Base-by-base conservation (phyloP, 2,113 vertebrate species). In the Paralichthys olivaceus region DNA sequence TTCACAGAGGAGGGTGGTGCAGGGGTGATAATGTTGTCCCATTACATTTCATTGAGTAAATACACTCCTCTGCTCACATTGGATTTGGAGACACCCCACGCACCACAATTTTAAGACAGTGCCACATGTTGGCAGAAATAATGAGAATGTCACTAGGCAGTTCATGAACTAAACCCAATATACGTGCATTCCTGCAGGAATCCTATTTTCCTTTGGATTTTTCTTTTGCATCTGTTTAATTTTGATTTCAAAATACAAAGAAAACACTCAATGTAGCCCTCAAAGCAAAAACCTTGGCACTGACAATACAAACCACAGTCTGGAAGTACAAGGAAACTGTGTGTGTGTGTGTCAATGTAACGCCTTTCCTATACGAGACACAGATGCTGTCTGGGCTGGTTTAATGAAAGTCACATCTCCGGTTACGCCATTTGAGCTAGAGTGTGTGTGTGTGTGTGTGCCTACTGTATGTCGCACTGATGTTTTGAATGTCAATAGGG, bases 401-500 rank as follows among this genome's bases (percentile, higher is more conserved):
- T 89, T 90, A 93, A 93, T 90, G 89, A 92, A 92, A 93, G 87
- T 87, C 91, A 84, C 57, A 57, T 91, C 88, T 94, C 86, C 25
- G 69, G 86, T 94, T 94, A 87, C 91, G 32, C 84, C 84, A 72
- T 92, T 84, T 86, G 83, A 89, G 79, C 75, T 71, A 67, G 85
- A 63, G 69, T 34, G 69, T 84, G 76, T 53, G 55, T 32, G n/a
- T 75, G 64, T 72, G 74, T 84, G 81, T 72, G 58, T 74, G 76
- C 26, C 5, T 29, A 59, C 57, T 57, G 55, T 49, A 77, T 89
- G 84, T 80, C 54, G 67, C n/a, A n/a, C 87, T 75, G 86, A 85
- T 93, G 92, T 90, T 93, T 92, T 93, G 85, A 94, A 94, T 94
- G 91, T 92, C 91, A 94, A 93, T 89, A 84, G 90, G 87, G 91